phyloP scores from a whole-genome alignment of 2,888 invertebrate species.

The Laspeyria flexula region DNA sequence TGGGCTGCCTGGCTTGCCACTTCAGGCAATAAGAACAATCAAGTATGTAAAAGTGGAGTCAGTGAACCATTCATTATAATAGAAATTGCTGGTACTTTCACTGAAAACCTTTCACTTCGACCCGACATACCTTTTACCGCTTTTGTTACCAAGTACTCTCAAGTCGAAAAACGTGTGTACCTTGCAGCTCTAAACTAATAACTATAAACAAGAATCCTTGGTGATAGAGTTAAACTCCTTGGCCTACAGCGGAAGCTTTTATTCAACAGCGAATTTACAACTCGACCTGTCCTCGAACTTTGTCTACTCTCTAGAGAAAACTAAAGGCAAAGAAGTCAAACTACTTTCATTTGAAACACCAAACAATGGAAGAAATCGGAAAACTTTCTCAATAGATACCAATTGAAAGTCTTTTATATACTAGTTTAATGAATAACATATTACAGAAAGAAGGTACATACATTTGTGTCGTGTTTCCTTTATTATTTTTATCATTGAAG shows the following conservation, averaged over 20 bases:
- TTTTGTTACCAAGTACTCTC: no score
- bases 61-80: no score
- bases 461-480: not conserved
- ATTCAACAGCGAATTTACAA: not conserved
- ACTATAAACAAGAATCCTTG: no score
- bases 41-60: no score
- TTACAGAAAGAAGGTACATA: not conserved
- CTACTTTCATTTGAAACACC: constrained; percentile 25
- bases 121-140: no score
- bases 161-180: no score
- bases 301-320: constrained; percentile 8
- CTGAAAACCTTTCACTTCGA: no score
- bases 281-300: constrained; percentile 9
- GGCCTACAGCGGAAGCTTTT: not conserved
- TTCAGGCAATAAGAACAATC: no score
- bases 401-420: constrained; percentile 25
- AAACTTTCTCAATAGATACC: constrained; percentile 37
- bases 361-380: constrained; percentile 34
- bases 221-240: no score
- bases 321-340: constrained; percentile 18
- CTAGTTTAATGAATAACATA: constrained; percentile 29
- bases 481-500: not conserved
- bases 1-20: no score
- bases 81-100: no score
- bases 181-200: no score